A percentile compares a stretch with the other conserved stretches of the same genome.
Evolutionary conservation across 2,797 vertebrate genomes (phyloP).

Genomic region (Podarcis siculus): DNA sequence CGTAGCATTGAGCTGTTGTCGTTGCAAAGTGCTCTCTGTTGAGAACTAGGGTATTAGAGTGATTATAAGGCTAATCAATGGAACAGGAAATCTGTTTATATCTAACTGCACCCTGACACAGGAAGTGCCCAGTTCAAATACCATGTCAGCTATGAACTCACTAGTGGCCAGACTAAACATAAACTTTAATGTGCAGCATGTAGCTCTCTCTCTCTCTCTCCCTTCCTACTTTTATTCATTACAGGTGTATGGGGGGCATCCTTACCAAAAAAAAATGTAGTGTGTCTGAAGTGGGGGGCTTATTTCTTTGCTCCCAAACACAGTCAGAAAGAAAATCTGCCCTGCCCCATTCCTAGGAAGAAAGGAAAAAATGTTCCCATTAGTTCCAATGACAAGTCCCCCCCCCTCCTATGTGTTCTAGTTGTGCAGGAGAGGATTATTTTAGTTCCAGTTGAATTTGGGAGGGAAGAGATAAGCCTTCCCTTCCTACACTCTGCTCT

Average conservation of each 20-base stretch:
- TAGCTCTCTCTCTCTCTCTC: not conserved
- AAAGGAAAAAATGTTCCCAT: no score
- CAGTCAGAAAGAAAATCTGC: not conserved
- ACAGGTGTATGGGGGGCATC: not conserved
- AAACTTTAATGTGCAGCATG: not conserved
- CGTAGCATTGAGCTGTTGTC: not conserved
- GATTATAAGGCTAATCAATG: not conserved
- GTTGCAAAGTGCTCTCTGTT: not conserved
- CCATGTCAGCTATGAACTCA: not conserved
- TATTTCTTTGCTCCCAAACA: no score
- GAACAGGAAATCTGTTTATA: not conserved
- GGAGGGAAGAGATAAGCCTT: no score
- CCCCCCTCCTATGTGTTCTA: no score
- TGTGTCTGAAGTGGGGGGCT: not conserved
- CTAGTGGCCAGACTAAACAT: not conserved
- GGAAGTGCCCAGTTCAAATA: not conserved
- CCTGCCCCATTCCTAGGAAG: not conserved
- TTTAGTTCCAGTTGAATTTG: no score
- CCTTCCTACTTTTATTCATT: not conserved
- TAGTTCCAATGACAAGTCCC: no score
- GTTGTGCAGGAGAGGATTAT: no score
- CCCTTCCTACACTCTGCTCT: no score
- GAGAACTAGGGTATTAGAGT: not conserved
- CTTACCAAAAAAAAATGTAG: not conserved
- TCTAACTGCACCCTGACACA: not conserved